A percentile compares a stretch with the other conserved stretches of the same genome.
Conservation (phyloP, 2,888 invertebrate genomes). For the Torymus tubicola region DNA sequence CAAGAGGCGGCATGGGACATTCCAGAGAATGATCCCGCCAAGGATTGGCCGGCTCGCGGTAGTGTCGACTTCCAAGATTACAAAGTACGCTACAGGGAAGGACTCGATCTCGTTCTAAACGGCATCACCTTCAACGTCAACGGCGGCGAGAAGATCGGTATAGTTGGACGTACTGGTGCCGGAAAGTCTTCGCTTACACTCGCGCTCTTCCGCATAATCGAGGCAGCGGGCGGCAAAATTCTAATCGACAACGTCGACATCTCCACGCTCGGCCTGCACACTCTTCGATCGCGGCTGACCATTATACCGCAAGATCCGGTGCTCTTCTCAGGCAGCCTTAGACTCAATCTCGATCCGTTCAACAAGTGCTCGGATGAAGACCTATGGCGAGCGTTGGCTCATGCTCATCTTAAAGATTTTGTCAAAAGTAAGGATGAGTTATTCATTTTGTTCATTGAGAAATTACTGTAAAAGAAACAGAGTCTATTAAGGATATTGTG, state of each 20-base stretch:
- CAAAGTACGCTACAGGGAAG: constrained; percentile 91
- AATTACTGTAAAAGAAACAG: too few species aligned
- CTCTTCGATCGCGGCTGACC: constrained; percentile 88
- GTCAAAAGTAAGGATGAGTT: constrained; percentile 79
- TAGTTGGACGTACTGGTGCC: constrained; percentile 93
- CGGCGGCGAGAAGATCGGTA: constrained; percentile 93
- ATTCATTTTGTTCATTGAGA: too few species aligned
- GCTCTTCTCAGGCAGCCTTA: constrained; percentile 92
- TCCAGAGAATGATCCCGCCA: constrained; percentile 80
- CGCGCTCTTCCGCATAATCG: constrained; percentile 92
- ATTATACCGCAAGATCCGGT: constrained; percentile 97
- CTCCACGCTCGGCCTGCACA: constrained; percentile 88
- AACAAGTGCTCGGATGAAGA: constrained; percentile 86
- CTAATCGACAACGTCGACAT: constrained; percentile 91
- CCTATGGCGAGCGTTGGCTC: constrained; percentile 91
- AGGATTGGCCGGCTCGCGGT: constrained; percentile 90
- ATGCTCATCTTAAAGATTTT: constrained; percentile 92
- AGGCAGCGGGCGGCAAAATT: constrained; percentile 88
- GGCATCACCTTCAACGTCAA: constrained; percentile 87
- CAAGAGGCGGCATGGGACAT: constrained; percentile 90
- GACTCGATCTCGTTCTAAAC: constrained; percentile 90
- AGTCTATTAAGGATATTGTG: background rate
- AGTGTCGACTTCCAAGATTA: constrained; percentile 88
- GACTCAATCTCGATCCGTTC: constrained; percentile 96
- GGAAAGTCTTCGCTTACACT: constrained; percentile 94